These are phyloP conservation scores for Pinna nobilis DNA, from an alignment of 1,140 invertebrate species.

Conservation along the genomic window DNA sequence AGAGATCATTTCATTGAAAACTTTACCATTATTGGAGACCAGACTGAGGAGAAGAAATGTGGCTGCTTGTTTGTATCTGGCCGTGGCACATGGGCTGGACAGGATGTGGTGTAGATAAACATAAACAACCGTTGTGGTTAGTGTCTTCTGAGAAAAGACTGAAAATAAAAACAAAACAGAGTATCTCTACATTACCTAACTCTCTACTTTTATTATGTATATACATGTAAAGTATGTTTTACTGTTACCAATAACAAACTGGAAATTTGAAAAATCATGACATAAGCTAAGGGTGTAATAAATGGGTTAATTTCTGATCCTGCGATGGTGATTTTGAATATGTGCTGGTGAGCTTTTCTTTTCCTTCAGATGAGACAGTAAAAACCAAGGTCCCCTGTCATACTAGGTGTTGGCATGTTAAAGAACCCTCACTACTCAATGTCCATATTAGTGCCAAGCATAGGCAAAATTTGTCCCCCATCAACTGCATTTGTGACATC, in stretches of 20 bases:
- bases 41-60: conserved; percentile 35
- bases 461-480: too few species aligned
- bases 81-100: conserved; percentile 16
- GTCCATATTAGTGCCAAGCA: too few species aligned
- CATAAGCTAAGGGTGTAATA: neutral
- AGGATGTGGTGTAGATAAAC: conserved; percentile 27
- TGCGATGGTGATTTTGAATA: neutral
- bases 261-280: neutral
- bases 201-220: neutral
- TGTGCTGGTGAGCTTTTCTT: too few species aligned
- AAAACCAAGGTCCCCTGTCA: too few species aligned
- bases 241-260: neutral
- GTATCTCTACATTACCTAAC: neutral
- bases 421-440: too few species aligned
- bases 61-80: conserved; percentile 33
- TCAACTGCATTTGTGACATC: too few species aligned
- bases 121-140: conserved; percentile 27
- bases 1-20: neutral
- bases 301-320: neutral
- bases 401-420: too few species aligned
- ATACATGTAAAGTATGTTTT: neutral
- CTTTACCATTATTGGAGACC: conserved; percentile 43
- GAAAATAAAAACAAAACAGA: neutral
- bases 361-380: too few species aligned
- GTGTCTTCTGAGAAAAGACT: conserved; percentile 40